These are phyloP conservation scores for Rhagonycha fulva DNA, from an alignment of 2,888 invertebrate genomes.

Conservation along the genomic window DNA sequence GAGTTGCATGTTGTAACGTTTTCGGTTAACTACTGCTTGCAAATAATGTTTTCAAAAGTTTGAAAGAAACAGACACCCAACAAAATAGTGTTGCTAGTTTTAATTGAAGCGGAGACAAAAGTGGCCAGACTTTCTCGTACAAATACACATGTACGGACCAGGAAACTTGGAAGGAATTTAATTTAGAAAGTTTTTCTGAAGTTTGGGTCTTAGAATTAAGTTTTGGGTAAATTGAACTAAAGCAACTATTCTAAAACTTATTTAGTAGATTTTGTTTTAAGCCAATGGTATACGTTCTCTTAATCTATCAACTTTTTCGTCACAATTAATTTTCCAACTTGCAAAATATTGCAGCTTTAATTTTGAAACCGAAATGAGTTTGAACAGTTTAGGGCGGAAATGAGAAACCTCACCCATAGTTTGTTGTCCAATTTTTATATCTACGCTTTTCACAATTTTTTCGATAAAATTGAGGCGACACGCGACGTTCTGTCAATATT, in stretches of 20 bases:
- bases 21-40: constrained; percentile 14
- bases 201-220: constrained; percentile 45
- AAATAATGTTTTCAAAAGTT: constrained; percentile 14
- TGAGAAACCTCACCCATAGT: no score
- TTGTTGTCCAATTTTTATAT: no score
- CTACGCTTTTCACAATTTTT: neutral
- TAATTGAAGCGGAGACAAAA: constrained; percentile 37
- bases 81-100: constrained; percentile 12
- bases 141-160: constrained; percentile 43
- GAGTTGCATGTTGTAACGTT: constrained; percentile 5
- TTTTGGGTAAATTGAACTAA: constrained; percentile 45
- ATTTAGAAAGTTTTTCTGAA: constrained; percentile 51
- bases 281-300: constrained; percentile 11
- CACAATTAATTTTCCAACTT: constrained; percentile 1
- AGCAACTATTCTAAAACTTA: constrained; percentile 49
- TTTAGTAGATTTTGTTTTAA: constrained; percentile 38
- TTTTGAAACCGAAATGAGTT: no score
- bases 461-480: neutral
- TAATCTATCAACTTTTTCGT: constrained; percentile 21
- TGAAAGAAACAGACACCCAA: constrained; percentile 11
- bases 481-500: neutral
- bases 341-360: no score
- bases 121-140: constrained; percentile 33
- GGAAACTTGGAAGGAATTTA: constrained; percentile 47
- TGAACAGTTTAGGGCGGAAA: no score